These are phyloP conservation scores for Aethes cnicana DNA, from an alignment of 2,888 invertebrate genomes.

Conservation along the genomic window DNA sequence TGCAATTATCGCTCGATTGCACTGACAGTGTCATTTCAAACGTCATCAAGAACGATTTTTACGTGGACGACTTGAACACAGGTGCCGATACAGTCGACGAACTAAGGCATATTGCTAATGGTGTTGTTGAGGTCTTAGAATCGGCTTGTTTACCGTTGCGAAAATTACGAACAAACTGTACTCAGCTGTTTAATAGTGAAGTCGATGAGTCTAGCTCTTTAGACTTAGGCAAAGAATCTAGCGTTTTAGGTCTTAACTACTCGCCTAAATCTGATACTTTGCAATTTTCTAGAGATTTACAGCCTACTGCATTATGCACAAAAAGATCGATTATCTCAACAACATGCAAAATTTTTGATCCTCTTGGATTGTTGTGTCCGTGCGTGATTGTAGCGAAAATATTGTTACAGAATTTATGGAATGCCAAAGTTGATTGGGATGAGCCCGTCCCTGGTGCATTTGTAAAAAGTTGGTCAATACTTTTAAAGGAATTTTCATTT, in stretches of 20 bases:
- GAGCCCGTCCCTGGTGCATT: neutral
- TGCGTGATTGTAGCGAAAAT: neutral
- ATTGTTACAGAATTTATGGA: neutral
- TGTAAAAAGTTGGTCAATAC: neutral
- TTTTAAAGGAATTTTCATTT: neutral
- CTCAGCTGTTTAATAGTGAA: neutral
- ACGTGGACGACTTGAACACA: neutral
- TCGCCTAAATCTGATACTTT: neutral
- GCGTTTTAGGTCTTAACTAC: neutral
- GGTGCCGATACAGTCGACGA: neutral
- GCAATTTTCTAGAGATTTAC: neutral
- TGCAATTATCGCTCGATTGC: neutral
- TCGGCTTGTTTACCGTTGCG: neutral
- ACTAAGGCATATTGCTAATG: neutral
- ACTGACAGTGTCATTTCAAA: neutral
- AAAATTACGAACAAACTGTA: neutral
- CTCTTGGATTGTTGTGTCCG: neutral
- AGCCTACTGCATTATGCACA: neutral
- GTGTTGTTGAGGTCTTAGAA: neutral
- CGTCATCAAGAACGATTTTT: no score
- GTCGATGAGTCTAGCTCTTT: neutral
- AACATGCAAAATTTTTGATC: no score
- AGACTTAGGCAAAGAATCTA: neutral
- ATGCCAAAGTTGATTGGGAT: neutral
- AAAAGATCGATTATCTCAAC: neutral